Evolutionary conservation across 2,797 vertebrate species (phyloP).

Genomic region (Halcyon chelicuti): DNA sequence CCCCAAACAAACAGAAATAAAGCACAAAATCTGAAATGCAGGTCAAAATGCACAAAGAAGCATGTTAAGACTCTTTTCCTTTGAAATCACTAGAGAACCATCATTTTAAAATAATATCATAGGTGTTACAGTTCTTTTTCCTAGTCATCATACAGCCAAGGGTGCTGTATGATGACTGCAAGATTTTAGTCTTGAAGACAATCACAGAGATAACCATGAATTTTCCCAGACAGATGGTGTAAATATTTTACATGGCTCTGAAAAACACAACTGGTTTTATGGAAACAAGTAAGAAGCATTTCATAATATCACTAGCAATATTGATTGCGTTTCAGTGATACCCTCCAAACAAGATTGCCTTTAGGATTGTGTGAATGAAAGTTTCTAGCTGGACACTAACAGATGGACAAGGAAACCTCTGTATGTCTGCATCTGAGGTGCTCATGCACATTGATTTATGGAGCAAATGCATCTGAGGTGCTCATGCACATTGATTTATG

Average conservation of each 20-base stretch:
- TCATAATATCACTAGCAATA: neutral
- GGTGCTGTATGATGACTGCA: neutral
- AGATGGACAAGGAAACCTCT: neutral
- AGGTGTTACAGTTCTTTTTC: neutral
- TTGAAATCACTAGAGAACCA: neutral
- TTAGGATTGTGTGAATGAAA: neutral
- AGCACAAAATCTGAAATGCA: rapidly evolving
- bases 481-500: neutral
- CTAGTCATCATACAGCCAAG: neutral
- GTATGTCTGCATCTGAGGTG: neutral
- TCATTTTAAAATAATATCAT: neutral
- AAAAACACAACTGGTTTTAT: neutral
- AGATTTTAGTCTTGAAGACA: neutral
- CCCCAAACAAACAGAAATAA: too few relatives aligned
- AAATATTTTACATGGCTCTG: constrained; percentile 22
- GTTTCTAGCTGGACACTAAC: neutral
- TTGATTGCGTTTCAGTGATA: neutral
- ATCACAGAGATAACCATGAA: neutral
- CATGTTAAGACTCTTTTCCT: neutral
- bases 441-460: neutral
- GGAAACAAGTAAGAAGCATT: constrained; percentile 7
- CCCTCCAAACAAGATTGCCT: neutral
- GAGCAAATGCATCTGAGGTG: neutral
- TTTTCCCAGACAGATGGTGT: neutral
- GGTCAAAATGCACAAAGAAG: neutral